Evolutionary conservation across 2,113 vertebrate genomes (phyloP), one percentile per base, ranked within the genome.

Genomic region (Hiodon tergisus): DNA sequence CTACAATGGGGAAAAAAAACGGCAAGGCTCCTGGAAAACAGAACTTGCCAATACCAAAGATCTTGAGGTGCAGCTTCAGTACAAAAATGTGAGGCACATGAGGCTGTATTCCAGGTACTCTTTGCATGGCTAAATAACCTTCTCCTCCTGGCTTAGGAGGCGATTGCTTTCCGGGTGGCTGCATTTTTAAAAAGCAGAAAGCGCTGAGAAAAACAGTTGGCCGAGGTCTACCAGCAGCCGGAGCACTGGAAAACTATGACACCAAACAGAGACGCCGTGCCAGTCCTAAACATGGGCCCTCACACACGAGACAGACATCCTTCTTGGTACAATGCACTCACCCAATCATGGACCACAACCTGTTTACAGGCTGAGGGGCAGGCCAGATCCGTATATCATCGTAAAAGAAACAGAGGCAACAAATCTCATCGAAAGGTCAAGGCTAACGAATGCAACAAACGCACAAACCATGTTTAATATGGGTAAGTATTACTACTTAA

Each of bases 1-100:
- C 87, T 90, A 92, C 86, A 78, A 86, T n/a, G 76, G 86, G 81
- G 83, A 83, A n/a, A n/a, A n/a, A 84, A 74, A 84, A 82, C 84
- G 85, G 78, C 71, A 85, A 84, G 87, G 81, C 76, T 76, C 77
- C 75, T 46, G 71, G 79, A 78, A 86, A 78, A 86, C 14, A 85
- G 79, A 31, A 31, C 31, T 31, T 31, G 31, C 31, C 31, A 31
- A 31, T 31, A 31, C 31, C 31, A 31, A 31, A 31, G 31, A 31
- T 31, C 31, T 31, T 31, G 31, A 31, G 31, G 31, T 31, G 2
- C 31, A 31, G 31, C 31, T 31, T 31, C 2, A 31, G 31, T 1
- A 31, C 31, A 31, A 31, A 31, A 31, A 31, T 31, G 31, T 31
- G 31, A 31, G 31, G 31, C 31, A 31, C 31, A 2, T 31, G 31